These are phyloP conservation scores for Phymanthus crucifer DNA, from an alignment of 92 coral and sea anemone genomes.

Conservation along the genomic window DNA sequence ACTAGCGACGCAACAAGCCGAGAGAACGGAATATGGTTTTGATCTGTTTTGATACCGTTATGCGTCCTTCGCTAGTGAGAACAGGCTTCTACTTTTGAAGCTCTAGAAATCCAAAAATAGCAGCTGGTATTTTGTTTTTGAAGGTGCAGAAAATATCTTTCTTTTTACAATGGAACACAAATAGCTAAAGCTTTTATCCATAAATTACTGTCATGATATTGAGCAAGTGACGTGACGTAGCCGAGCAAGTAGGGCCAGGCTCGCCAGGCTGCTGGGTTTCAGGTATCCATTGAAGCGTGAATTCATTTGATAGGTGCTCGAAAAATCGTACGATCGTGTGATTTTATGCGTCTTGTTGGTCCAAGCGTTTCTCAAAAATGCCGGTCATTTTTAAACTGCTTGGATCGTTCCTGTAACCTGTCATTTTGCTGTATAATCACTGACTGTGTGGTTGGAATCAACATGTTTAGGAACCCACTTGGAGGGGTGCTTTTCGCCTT, in stretches of 20 bases:
- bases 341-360: too few species aligned
- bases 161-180: too few species aligned
- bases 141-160: background rate
- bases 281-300: background rate
- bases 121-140: background rate
- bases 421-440: background rate
- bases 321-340: background rate
- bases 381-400: background rate
- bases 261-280: background rate
- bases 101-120: background rate
- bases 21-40: too few species aligned
- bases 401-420: background rate
- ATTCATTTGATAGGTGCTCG: slow-evolving; percentile 2
- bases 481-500: slow-evolving; percentile 54
- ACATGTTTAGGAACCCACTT: slow-evolving; percentile 55
- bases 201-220: background rate
- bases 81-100: too few species aligned
- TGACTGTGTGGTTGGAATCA: background rate
- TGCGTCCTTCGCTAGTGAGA: too few species aligned
- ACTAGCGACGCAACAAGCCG: too few species aligned
- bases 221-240: background rate
- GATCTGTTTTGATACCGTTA: too few species aligned
- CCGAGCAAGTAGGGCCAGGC: background rate
- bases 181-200: too few species aligned
- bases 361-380: background rate